Evolutionary conservation across 2,888 invertebrate species (phyloP).

Genomic region (Rhagonycha lutea): DNA sequence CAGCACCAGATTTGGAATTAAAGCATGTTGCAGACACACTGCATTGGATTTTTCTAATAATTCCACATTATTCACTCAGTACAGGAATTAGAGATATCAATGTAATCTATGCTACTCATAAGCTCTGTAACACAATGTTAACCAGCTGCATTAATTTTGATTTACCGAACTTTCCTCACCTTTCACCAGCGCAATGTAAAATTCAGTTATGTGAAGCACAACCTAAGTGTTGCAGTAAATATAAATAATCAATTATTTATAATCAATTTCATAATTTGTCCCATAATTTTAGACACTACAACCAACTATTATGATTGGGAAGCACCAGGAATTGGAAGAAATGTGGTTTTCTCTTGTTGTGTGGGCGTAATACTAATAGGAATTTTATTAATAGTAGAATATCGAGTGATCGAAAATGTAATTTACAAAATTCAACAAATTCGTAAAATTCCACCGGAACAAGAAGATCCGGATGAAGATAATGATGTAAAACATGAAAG

Average conservation of each 20-base stretch:
- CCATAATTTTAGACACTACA: conserved; percentile 36
- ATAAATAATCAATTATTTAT: not conserved
- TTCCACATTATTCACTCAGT: conserved; percentile 72
- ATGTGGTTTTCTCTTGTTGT: conserved; percentile 63
- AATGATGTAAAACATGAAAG: conserved; percentile 64
- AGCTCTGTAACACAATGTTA: conserved; percentile 24
- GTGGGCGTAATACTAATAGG: conserved; percentile 64
- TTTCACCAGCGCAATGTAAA: conserved; percentile 44
- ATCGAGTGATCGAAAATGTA: conserved; percentile 59
- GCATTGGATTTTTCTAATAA: conserved; percentile 69
- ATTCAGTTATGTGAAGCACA: conserved; percentile 35
- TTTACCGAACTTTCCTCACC: conserved; percentile 10
- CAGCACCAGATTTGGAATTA: conserved; percentile 63
- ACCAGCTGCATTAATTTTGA: conserved; percentile 32
- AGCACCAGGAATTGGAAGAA: conserved; percentile 71
- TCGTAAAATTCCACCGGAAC: conserved; percentile 32
- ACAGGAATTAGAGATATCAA: conserved; percentile 52
- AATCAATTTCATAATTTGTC: not conserved
- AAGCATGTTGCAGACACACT: conserved; percentile 62
- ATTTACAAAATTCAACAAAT: conserved; percentile 36
- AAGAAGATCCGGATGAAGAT: conserved; percentile 45
- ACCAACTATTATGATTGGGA: conserved; percentile 66
- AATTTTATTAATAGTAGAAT: conserved; percentile 69
- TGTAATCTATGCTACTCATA: conserved; percentile 26
- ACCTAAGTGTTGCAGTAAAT: conserved; percentile 52